Conservation (phyloP, 2,888 invertebrate genomes). For the Syrista parreyssii region DNA sequence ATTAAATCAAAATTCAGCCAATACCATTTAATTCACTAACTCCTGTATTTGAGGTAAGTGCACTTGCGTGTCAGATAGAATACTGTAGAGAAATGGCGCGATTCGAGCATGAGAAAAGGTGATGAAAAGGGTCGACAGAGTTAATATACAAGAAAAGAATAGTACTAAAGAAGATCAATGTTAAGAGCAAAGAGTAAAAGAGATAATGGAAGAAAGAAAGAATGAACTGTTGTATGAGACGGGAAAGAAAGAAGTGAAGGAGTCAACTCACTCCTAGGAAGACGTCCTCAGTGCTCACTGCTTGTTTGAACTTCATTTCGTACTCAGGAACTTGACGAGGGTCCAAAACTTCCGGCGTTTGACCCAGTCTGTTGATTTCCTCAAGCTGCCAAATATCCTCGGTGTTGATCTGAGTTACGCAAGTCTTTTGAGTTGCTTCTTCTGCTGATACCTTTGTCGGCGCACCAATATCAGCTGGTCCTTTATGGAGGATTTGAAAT, state of each 20-base stretch:
- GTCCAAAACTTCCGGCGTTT: slow-evolving; percentile 62
- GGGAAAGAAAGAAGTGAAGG: background rate
- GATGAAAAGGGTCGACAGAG: background rate
- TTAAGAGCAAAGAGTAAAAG: background rate
- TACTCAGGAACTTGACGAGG: slow-evolving; percentile 78
- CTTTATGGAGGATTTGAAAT: slow-evolving; percentile 43
- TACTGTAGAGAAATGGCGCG: background rate
- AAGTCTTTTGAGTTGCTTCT: slow-evolving; percentile 28
- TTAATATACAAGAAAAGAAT: background rate
- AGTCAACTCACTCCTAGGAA: slow-evolving; percentile 76
- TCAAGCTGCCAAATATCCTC: slow-evolving; percentile 66
- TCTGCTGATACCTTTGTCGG: slow-evolving; percentile 39
- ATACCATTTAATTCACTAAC: background rate
- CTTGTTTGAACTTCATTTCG: slow-evolving; percentile 86
- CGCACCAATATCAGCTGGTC: slow-evolving; percentile 66
- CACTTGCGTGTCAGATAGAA: background rate
- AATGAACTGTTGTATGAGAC: background rate
- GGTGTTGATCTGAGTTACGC: slow-evolving; percentile 67
- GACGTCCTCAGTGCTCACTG: slow-evolving; percentile 86
- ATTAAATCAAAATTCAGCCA: background rate
- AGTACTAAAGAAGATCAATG: background rate
- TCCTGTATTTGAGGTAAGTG: background rate
- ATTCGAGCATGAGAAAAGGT: background rate
- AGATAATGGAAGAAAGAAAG: background rate
- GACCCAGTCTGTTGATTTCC: slow-evolving; percentile 37